A percentile compares a stretch with the other conserved stretches of the same genome.
phyloP scores from a whole-genome alignment of 2,113 vertebrate genomes.

The Corapipo altera region DNA sequence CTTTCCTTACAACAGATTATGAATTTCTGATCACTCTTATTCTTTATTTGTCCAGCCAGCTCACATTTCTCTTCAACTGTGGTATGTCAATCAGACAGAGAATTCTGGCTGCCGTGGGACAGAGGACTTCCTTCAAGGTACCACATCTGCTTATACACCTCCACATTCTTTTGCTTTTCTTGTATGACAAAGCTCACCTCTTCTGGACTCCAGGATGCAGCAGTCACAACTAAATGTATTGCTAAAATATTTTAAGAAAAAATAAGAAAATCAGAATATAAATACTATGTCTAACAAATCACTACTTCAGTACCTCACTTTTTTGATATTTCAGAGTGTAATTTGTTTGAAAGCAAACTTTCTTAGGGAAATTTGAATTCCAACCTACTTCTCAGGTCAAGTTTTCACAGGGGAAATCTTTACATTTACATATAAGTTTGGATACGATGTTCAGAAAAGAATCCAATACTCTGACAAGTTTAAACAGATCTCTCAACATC shows the following conservation, averaged over 20 bases:
- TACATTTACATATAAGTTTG: background rate
- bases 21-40: background rate
- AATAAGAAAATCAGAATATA: background rate
- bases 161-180: background rate
- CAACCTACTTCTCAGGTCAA: background rate
- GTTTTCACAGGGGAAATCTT: background rate
- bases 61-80: background rate
- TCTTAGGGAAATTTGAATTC: background rate
- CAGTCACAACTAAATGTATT: background rate
- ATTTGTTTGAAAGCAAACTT: background rate
- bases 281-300: background rate
- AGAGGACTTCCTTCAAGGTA: background rate
- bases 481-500: background rate
- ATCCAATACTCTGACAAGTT: background rate
- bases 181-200: background rate
- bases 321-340: background rate
- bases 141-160: accelerated
- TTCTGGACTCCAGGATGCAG: background rate
- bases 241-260: background rate
- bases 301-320: background rate
- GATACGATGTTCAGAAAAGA: background rate
- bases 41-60: background rate
- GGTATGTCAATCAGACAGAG: background rate
- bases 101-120: background rate
- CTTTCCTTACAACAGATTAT: background rate